Percentiles rank a stretch among this genome's conserved stretches.
Conservation (phyloP, 2,113 vertebrate genomes). For the Hemicordylus capensis region DNA sequence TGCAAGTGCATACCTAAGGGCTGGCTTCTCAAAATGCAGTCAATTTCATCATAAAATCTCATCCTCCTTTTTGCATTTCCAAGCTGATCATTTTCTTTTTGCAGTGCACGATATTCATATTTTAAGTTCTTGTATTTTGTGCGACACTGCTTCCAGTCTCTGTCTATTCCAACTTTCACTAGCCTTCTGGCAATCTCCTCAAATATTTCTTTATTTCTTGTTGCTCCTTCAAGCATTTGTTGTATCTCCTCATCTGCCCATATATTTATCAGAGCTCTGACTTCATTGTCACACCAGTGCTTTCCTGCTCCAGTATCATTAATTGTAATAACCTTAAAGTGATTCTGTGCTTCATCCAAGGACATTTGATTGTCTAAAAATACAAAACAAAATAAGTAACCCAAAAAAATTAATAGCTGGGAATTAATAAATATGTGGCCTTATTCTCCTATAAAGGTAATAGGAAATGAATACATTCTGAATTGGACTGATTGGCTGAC, state of each 20-base stretch:
- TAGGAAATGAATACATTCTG: slow-evolving; percentile 13
- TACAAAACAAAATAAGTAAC: slow-evolving; percentile 32
- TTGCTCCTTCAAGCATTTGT: slow-evolving; percentile 85
- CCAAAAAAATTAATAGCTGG: slow-evolving; percentile 11
- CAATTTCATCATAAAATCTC: slow-evolving; percentile 88
- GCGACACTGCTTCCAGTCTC: slow-evolving; percentile 90
- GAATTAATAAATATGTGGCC: slow-evolving; percentile 16
- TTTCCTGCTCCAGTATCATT: slow-evolving; percentile 79
- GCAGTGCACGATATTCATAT: slow-evolving; percentile 86
- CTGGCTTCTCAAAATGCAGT: slow-evolving; percentile 79
- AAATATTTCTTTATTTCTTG: slow-evolving; percentile 89
- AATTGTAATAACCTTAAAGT: slow-evolving; percentile 82
- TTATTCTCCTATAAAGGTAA: not conserved
- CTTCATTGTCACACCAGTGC: slow-evolving; percentile 89
- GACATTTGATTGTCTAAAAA: slow-evolving; percentile 62
- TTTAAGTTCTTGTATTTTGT: slow-evolving; percentile 93
- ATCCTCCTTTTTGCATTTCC: slow-evolving; percentile 79
- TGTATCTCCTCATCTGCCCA: slow-evolving; percentile 86
- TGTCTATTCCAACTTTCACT: slow-evolving; percentile 83
- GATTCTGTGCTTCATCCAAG: slow-evolving; percentile 68
- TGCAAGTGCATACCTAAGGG: slow-evolving; percentile 50
- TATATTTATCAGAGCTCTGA: slow-evolving; percentile 82
- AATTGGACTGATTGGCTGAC: not conserved
- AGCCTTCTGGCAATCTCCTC: slow-evolving; percentile 85
- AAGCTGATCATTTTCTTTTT: slow-evolving; percentile 80